A percentile compares a stretch with the other conserved stretches of the same genome.
Conservation (phyloP, 2,888 invertebrate genomes). For the Aelia acuminata region DNA sequence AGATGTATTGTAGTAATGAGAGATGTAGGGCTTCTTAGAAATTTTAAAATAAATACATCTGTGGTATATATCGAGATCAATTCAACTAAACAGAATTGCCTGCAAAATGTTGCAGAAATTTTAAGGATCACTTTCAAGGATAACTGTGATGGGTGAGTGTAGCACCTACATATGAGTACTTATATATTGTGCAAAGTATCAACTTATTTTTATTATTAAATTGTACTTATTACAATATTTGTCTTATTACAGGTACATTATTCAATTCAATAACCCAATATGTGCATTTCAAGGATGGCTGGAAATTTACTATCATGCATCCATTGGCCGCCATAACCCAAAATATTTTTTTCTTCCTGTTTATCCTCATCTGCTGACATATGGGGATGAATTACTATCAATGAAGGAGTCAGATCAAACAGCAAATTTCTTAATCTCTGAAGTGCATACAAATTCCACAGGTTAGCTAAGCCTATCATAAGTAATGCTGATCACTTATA, state of each 20-base stretch:
- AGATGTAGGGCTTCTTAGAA: slow-evolving; percentile 36
- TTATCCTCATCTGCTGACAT: slow-evolving; percentile 41
- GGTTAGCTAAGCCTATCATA: neutral
- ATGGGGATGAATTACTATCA: slow-evolving; percentile 55
- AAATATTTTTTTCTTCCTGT: slow-evolving; percentile 63
- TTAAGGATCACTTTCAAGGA: neutral
- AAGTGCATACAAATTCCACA: slow-evolving; percentile 44
- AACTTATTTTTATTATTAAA: no score
- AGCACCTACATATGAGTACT: neutral
- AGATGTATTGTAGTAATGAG: slow-evolving; percentile 57
- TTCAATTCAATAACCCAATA: slow-evolving; percentile 60
- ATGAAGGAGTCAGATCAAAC: slow-evolving; percentile 59
- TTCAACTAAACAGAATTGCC: slow-evolving; percentile 40
- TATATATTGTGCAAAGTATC: no score
- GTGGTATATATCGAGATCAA: slow-evolving; percentile 27
- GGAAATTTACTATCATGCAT: slow-evolving; percentile 59
- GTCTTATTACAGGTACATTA: slow-evolving; percentile 62
- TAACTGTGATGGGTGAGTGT: slow-evolving; percentile 30
- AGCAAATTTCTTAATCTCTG: slow-evolving; percentile 58
- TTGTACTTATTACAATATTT: neutral
- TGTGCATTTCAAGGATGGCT: slow-evolving; percentile 64
- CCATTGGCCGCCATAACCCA: slow-evolving; percentile 62
- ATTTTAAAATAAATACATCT: slow-evolving; percentile 52
- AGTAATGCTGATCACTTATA: neutral
- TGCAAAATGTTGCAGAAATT: neutral